These are phyloP conservation scores for Seriola quinqueradiata DNA, from an alignment of 2,113 vertebrate species.

Conservation along the genomic window DNA sequence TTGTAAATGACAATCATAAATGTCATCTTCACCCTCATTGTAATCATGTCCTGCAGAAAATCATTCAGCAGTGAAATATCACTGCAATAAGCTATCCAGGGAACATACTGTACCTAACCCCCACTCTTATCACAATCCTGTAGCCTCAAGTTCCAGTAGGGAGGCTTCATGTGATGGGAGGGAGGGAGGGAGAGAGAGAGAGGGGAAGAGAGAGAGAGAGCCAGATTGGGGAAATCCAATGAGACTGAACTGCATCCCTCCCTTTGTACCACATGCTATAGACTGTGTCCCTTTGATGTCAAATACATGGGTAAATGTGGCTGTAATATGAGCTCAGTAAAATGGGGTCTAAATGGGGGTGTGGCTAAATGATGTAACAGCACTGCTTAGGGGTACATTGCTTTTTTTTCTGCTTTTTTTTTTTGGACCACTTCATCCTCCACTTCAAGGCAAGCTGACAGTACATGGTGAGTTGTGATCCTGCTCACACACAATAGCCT, in stretches of 20 bases:
- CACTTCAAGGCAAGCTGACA: conserved; percentile 32
- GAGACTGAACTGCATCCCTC: conserved; percentile 46
- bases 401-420: background rate
- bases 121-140: conserved; percentile 53
- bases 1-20: conserved; percentile 49
- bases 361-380: conserved; percentile 59
- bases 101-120: conserved; percentile 55
- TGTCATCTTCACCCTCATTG: conserved; percentile 23
- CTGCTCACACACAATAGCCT: conserved; percentile 33
- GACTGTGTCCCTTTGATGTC: conserved; percentile 67
- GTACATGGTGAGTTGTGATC: conserved; percentile 41
- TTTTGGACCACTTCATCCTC: conserved; percentile 8
- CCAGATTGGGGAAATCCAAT: conserved; percentile 44
- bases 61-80: conserved; percentile 20
- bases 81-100: conserved; percentile 26
- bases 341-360: conserved; percentile 55
- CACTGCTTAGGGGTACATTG: conserved; percentile 40
- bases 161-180: conserved; percentile 42
- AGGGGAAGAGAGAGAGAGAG: conserved; percentile 15
- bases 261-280: conserved; percentile 49
- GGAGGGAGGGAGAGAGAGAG: background rate
- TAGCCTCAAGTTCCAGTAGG: conserved; percentile 47
- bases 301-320: conserved; percentile 49
- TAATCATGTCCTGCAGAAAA: conserved; percentile 27
- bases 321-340: conserved; percentile 54